phyloP scores from a whole-genome alignment of 2,797 vertebrate species.

The Arctocebus calabarensis region DNA sequence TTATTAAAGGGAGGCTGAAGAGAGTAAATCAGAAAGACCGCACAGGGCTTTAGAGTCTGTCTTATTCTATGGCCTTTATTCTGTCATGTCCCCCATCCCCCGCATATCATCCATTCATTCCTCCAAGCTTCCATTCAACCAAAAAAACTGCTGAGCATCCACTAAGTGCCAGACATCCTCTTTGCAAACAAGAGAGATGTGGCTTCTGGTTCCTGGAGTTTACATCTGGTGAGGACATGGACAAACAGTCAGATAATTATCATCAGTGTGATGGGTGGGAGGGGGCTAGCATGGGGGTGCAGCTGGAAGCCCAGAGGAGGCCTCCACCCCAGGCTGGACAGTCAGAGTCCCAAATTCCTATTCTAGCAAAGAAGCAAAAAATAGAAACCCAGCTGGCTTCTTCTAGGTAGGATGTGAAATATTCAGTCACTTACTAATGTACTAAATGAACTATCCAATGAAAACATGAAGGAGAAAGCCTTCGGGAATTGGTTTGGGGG shows the following conservation, averaged over 20 bases:
- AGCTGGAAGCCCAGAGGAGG: not conserved
- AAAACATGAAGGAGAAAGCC: not conserved
- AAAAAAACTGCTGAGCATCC: not conserved
- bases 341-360: not conserved
- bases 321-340: no score
- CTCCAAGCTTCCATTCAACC: not conserved
- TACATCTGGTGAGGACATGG: not conserved
- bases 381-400: not conserved
- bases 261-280: not conserved
- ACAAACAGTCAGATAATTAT: no score
- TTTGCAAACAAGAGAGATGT: not conserved
- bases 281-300: not conserved
- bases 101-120: not conserved
- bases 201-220: not conserved
- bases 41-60: rapidly evolving
- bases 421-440: rapidly evolving
- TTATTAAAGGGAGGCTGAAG: not conserved
- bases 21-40: no score
- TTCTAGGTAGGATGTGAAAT: not conserved
- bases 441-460: not conserved
- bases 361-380: not conserved
- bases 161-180: not conserved
- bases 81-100: not conserved
- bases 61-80: not conserved
- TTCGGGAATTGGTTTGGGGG: not conserved